Base-by-base conservation (phyloP, 2,888 invertebrate species). In the Trachelus iudaicus region DNA sequence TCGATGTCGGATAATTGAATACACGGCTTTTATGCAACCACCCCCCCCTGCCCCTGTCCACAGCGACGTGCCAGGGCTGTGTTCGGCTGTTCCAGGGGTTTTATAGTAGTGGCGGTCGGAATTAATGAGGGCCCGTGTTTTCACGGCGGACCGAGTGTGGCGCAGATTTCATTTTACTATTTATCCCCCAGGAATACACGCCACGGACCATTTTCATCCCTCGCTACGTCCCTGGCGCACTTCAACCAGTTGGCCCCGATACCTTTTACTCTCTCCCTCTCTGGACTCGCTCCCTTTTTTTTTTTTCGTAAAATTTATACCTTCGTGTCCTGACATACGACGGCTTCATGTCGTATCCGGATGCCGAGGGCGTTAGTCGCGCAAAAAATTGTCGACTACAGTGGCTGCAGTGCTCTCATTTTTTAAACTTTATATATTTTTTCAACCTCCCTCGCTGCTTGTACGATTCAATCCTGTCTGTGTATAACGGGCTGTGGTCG, bases 1-100 rank as follows among this genome's bases (percentile, higher is more conserved):
- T 88, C 87, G 88, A 88, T 87, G 85, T 83, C 79, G 83, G 84
- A 75, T 88, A 88, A 88, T 88, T 88, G 87, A 88, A 88, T 88
- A 88, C 87, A 86, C 86, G 83, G 84, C 85, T 84, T 87, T 86
- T 85, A 86, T 87, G 87, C 82, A 56, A 9, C 56, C 56, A 56
- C 9, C 23, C 15, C 9, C 23, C 15, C 56, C 23, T 1, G 9
- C 23, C 56, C 56, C 23, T 56, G 56, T 56, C 23, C 56, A 56
- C 56, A 56, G 56, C 56, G 23, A 56, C 23, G 40, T 30, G 71
- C 71, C 30, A 34, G 75, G 37, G 73, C 35, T 82, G 84, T 87
- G 84, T 86, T 84, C 83, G 76, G 81, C 81, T 84, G 83, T 84
- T 83, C 85, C 83, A 56, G 83, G 82, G 82, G 83, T 85, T 88